Percentiles rank a stretch among this genome's conserved stretches.
phyloP scores from a whole-genome alignment of 1,140 invertebrate genomes.

The Campoletis sonorensis region DNA sequence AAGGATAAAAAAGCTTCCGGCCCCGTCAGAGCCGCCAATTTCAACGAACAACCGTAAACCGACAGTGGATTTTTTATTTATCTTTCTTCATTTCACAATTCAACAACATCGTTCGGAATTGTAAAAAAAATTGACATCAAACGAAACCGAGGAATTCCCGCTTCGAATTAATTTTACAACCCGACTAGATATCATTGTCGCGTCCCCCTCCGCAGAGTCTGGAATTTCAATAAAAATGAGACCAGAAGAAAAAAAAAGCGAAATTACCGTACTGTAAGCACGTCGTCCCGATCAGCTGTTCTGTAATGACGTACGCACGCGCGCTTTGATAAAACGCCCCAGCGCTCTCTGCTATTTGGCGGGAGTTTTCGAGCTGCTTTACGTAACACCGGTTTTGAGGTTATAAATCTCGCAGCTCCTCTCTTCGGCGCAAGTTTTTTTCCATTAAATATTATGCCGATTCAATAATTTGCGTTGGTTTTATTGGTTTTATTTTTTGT shows the following conservation, averaged over 20 bases:
- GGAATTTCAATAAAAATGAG: conserved; percentile 8
- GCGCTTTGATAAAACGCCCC: not conserved
- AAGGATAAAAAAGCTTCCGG: conserved; percentile 44
- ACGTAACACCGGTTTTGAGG: not conserved
- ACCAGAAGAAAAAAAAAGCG: not conserved
- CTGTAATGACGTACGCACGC: not conserved
- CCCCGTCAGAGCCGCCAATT: conserved; percentile 14
- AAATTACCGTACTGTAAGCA: not conserved
- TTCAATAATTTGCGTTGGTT: too few species aligned
- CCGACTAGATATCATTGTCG: not conserved
- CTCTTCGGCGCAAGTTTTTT: not conserved
- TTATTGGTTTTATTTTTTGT: not conserved
- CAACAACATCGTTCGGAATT: not conserved
- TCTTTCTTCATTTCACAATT: not conserved
- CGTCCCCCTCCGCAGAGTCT: not conserved
- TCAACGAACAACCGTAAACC: not conserved
- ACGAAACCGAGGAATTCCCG: not conserved
- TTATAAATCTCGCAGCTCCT: not conserved
- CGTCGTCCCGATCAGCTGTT: conserved; percentile 1
- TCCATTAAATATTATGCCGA: not conserved
- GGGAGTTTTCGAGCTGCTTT: conserved; percentile 13
- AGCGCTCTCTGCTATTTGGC: not conserved
- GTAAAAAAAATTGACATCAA: not conserved
- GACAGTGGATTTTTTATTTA: not conserved
- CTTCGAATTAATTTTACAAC: not conserved